A percentile compares a stretch with the other conserved stretches of the same genome.
phyloP scores from a whole-genome alignment of 2,888 invertebrate genomes.

The Ormyrus labotus region DNA sequence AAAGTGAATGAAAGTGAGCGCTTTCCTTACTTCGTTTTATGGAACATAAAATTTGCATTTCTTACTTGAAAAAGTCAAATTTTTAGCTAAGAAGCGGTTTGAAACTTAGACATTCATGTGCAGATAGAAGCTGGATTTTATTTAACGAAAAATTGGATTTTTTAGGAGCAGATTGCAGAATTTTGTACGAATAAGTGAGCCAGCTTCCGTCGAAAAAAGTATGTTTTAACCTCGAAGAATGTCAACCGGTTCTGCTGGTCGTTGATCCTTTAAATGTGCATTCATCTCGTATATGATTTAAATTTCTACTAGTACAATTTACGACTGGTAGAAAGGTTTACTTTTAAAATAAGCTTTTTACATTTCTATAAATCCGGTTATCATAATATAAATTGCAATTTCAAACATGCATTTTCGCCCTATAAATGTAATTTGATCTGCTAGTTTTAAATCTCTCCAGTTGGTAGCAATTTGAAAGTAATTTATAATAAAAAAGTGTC shows the following conservation, averaged over 20 bases:
- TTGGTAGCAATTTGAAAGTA: no score
- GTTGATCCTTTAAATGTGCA: not conserved
- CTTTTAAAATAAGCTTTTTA: not conserved
- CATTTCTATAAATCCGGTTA: no score
- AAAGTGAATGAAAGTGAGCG: constrained; percentile 29
- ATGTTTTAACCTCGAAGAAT: constrained; percentile 10
- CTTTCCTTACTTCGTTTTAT: constrained; percentile 24
- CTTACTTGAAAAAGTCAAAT: constrained; percentile 13
- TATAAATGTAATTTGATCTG: no score
- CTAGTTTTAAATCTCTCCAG: no score
- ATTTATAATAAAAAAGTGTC: no score
- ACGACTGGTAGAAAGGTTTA: constrained; percentile 19
- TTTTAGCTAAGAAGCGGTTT: constrained; percentile 1
- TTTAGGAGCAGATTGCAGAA: not conserved
- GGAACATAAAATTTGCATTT: constrained; percentile 14
- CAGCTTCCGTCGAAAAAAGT: constrained; percentile 12
- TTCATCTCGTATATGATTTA: not conserved
- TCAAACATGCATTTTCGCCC: no score
- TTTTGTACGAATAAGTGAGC: not conserved
- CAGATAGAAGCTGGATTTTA: not conserved
- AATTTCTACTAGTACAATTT: not conserved
- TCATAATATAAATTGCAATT: no score
- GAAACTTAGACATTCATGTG: not conserved
- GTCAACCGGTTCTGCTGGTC: constrained; percentile 30
- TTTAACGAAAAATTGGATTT: not conserved